Evolutionary conservation across 2,888 invertebrate species (phyloP), one percentile per base, ranked within the genome.

Genomic region (Agriopis aurantiaria): DNA sequence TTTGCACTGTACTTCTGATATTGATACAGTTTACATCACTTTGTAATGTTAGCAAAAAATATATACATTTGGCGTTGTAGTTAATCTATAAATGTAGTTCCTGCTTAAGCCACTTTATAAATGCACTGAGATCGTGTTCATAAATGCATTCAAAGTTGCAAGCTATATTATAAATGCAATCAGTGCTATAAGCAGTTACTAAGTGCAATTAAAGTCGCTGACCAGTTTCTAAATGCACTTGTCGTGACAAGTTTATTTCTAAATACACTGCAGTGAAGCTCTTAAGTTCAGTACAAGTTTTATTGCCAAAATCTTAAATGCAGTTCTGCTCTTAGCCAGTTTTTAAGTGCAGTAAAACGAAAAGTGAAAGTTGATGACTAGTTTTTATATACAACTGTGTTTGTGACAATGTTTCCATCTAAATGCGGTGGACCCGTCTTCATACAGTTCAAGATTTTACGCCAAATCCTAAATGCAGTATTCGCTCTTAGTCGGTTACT

Each of bases 1-100:
- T 23, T 43, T 55, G 48, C 65, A 69, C 17, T 66, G 12, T 62
- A 6, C 55, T n/a, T 10, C 45, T 63, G 62, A 59, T 62, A 71
- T 71, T 60, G 66, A 46, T 48, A 55, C 63, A 52, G 51, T 43
- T 41, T 41, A 64, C 46, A 58, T 51, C 17, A 1, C 9, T 14
- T 33, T 65, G 10, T 10, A 46, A 58, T 23, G 10, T 23, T 17
- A 58, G n/a, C 48, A 40, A 53, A 4, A 33, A 1, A 12, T 45
- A 6, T 46, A 17, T 11, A n/a, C 10, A 7, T 11, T 43, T 43
- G 43, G 6, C 11, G 23, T 55, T 55, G 23, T n/a, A 40, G 40
- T 56, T 33, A 56, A 57, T n/a, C 41, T 40, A 43, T 56, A 17
- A 48, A 17, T 55, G 33, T 46, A 53, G 46, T 33, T 61, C 45